phyloP scores from a whole-genome alignment of 2,113 vertebrate species.

The Sylvia atricapilla region DNA sequence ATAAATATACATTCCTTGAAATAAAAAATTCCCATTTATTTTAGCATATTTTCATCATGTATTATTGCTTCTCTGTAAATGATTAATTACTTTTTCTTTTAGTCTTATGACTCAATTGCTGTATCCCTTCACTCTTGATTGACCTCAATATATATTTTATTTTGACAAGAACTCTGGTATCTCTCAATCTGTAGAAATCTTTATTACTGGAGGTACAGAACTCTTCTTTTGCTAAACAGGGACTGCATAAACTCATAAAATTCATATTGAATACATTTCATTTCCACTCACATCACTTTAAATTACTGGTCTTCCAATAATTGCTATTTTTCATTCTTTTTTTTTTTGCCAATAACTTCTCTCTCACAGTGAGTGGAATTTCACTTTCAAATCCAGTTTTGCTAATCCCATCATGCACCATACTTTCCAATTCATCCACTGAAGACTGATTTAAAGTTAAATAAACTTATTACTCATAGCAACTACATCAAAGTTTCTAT shows the following conservation, averaged over 20 bases:
- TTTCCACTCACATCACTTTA: not conserved
- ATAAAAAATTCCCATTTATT: not conserved
- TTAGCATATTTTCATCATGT: not conserved
- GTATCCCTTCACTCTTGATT: not conserved
- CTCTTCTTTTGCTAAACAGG: not conserved
- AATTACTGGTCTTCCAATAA: not conserved
- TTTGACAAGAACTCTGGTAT: not conserved
- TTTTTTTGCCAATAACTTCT: not conserved
- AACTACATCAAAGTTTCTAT: not conserved
- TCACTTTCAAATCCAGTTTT: conserved; percentile 8
- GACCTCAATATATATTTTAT: not conserved
- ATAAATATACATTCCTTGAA: not conserved
- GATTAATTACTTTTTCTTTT: not conserved
- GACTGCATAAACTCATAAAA: not conserved
- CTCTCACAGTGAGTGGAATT: not conserved
- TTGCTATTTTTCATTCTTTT: not conserved
- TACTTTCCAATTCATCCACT: not conserved
- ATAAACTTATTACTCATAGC: not conserved
- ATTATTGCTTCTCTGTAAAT: not conserved
- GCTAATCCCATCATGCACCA: not conserved
- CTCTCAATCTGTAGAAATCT: not conserved
- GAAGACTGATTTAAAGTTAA: not conserved
- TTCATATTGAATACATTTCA: not conserved
- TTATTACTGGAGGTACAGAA: not conserved
- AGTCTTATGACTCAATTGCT: not conserved